Evolutionary conservation across 1,140 invertebrate species (phyloP), one percentile per base, ranked within the genome.

Genomic region (Daktulosphaira vitifoliae): DNA sequence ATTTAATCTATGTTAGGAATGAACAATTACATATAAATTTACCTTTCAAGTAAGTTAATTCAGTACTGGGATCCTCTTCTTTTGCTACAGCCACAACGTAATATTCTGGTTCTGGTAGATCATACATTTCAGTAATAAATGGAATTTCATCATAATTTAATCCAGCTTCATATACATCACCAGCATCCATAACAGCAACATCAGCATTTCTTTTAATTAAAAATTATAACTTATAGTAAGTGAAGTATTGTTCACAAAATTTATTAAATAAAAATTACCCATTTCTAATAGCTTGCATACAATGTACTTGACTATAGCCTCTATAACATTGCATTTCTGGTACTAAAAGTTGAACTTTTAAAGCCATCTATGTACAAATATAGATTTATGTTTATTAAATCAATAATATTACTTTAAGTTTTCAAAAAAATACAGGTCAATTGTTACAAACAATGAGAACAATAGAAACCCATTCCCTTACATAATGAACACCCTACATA

Each of bases 81-180:
- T 91, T 92, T 0, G 89, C 88, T 0, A 98, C 89, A 11, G 92
- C 94, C 1, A 98, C 94, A 0, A 90, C 91, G 74, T 96, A 97
- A 76, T 96, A 97, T 71, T 89, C 86, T 0, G 87, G 84, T 65
- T 86, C 81, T 44, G 84, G 85, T 38, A 89, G 80, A 73, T 93
- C 90, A 73, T 94, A 95, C 5, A 92, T 83, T 80, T 95, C 91
- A 2, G 89, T 83, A 73, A 96, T 85, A 71, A 95, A 89, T 0
- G 92, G 92, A 56, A 94, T 82, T 2, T 94, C 76, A 13, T 85
- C 80, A 70, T 85, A 90, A 16, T 81, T 79, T 9, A 88, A 74
- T 1, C 94, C 94, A 37, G 88, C 93, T 37, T 89, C 92, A 72
- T 97, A 92, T 52, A 96, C 88, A 75, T 97, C 93, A 7, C 92